Base-by-base conservation (phyloP, 2,888 invertebrate genomes). In the Rhagium mordax region DNA sequence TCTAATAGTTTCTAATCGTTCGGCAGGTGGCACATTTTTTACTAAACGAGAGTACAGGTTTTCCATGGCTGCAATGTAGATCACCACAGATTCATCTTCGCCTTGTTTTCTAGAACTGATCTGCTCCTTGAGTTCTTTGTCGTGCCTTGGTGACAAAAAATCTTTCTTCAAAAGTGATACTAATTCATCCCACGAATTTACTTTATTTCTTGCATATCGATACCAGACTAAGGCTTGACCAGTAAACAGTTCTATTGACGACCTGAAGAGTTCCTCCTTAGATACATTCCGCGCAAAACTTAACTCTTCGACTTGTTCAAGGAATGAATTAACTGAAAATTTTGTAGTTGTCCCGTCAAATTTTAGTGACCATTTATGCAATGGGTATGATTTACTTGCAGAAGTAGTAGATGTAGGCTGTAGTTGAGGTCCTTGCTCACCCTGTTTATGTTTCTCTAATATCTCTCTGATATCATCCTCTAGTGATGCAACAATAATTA, bases 41-140 rank as follows among this genome's bases (percentile, higher is more conserved):
- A 24, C 15, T 13, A 69, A 27, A 33, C 59, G 55, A 57, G 24
- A 24, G n/a, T 33, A 68, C 2, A 59, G 20, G n/a, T 59, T 49
- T 29, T 69, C 51, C 59, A 69, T 60, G 3, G 47, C 24, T 1
- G 69, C 69, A n/a, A 60, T 60, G 48, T 49, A 69, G 47, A 69
- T 49, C 4, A 49, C 41, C 6, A 69, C 29, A 16, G 69, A 21
- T 47, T 69, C 60, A 49, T 41, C 13, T 49, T 29, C 41, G 29
- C 49, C 49, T 60, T 69, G 69, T 49, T 24, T 69, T 15, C 69
- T 47, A 1, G 49, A 24, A 48, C 47, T 69, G 2, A 67, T 67
- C 24, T 27, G 27, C 29, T 65, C 51, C 29, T n/a, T 49, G 3
- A 65, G 24, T 16, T 47, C 24, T 6, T 68, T 41, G n/a, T 68